Evolutionary conservation across 2,888 invertebrate genomes (phyloP).

Genomic region (Masnerella sp.): DNA sequence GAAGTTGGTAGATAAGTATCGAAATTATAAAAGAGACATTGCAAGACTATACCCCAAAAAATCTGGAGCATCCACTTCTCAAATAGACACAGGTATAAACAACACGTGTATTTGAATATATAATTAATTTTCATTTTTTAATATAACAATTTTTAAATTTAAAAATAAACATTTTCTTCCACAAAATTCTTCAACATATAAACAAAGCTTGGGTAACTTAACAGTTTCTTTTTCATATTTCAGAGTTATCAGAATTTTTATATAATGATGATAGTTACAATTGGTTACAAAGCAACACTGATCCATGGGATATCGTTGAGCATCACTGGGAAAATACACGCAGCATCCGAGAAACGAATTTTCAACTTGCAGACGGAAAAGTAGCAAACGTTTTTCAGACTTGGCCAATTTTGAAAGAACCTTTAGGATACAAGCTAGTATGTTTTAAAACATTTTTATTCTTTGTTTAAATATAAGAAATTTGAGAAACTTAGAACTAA

Average conservation of each 20-base stretch:
- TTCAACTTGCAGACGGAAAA: background rate
- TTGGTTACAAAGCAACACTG: constrained; percentile 26
- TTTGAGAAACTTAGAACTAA: too few species aligned
- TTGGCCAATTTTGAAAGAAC: constrained; percentile 7
- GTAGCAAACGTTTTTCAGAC: background rate
- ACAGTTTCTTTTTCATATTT: background rate
- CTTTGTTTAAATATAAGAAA: too few species aligned
- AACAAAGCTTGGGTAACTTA: too few species aligned
- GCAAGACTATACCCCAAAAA: background rate
- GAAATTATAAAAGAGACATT: constrained; percentile 27
- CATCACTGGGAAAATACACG: background rate
- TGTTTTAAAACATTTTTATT: too few species aligned
- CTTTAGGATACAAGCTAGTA: constrained; percentile 2
- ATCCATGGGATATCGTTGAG: background rate
- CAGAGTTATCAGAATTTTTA: background rate
- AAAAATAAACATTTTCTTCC: too few species aligned
- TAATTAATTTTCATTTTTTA: too few species aligned
- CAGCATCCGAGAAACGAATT: background rate
- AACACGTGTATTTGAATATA: too few species aligned
- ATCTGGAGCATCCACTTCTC: background rate
- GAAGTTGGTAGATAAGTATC: constrained; percentile 30
- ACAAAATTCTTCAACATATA: too few species aligned
- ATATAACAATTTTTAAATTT: too few species aligned
- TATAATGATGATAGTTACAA: background rate
- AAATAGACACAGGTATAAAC: too few species aligned